Conservation (phyloP, 2,113 vertebrate species). For the Smithornis capensis region DNA sequence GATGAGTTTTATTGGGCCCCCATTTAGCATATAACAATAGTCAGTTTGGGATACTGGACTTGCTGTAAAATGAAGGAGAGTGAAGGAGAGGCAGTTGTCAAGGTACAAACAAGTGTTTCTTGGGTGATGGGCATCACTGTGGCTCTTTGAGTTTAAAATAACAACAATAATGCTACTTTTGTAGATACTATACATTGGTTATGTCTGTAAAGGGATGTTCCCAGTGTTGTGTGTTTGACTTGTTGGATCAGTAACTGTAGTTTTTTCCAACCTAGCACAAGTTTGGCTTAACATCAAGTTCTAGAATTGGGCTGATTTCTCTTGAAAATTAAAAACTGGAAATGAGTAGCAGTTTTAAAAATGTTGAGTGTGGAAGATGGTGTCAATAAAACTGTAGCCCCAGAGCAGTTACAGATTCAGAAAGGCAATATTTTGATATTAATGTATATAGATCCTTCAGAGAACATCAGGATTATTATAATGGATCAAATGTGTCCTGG, state of each 20-base stretch:
- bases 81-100: neutral
- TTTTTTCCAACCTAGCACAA: neutral
- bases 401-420: neutral
- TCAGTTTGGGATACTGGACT: neutral
- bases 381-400: neutral
- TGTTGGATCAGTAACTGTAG: neutral
- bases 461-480: neutral
- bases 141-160: neutral
- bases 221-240: accelerated
- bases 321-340: neutral
- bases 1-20: neutral
- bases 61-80: neutral
- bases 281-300: neutral
- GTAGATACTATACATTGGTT: neutral
- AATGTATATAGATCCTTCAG: neutral
- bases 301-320: neutral
- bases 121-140: neutral
- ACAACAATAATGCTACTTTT: neutral
- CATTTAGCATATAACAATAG: neutral
- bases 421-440: neutral
- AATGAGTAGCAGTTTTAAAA: neutral
- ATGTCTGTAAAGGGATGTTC: neutral
- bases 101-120: neutral
- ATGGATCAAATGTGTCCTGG: neutral
- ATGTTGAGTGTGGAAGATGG: neutral